A percentile compares a stretch with the other conserved stretches of the same genome.
phyloP scores from a whole-genome alignment of 2,888 invertebrate species.

The Temnothorax ravouxi region DNA sequence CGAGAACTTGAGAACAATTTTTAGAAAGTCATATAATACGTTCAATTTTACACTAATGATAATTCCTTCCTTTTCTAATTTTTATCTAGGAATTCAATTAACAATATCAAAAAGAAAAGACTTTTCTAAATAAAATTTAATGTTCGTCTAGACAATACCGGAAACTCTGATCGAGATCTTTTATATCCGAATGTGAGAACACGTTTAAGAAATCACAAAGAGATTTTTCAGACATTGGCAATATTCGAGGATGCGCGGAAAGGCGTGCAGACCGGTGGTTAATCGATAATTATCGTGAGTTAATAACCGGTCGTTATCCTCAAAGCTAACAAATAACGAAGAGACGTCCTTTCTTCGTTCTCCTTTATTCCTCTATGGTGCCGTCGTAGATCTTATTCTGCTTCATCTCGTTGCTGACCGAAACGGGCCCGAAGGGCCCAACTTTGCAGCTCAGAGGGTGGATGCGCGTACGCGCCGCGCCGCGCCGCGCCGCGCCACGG shows the following conservation, averaged over 20 bases:
- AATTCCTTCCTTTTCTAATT: background rate
- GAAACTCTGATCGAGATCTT: background rate
- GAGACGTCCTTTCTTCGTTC: constrained; percentile 57
- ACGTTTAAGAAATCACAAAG: constrained; percentile 14
- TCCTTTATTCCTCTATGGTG: background rate
- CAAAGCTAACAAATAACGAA: constrained; percentile 78
- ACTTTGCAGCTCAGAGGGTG: constrained; percentile 50
- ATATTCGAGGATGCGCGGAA: constrained; percentile 10
- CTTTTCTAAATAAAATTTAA: background rate
- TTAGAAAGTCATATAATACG: constrained; percentile 10
- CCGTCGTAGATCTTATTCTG: constrained; percentile 69
- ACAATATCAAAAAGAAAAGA: background rate
- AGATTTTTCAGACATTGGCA: constrained; percentile 10
- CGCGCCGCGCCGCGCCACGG: constrained; percentile 29
- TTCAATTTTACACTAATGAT: background rate
- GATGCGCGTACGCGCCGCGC: constrained; percentile 46
- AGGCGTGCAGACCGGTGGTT: constrained; percentile 50
- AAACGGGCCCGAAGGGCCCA: constrained; percentile 64
- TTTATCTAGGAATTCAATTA: background rate
- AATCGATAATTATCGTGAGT: constrained; percentile 84
- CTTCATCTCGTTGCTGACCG: constrained; percentile 63
- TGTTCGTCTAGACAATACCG: background rate
- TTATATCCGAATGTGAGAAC: background rate
- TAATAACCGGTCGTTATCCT: constrained; percentile 85
- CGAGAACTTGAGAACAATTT: constrained; percentile 43